Conservation (phyloP, 2,888 invertebrate genomes). For the Sinelater perroti region DNA sequence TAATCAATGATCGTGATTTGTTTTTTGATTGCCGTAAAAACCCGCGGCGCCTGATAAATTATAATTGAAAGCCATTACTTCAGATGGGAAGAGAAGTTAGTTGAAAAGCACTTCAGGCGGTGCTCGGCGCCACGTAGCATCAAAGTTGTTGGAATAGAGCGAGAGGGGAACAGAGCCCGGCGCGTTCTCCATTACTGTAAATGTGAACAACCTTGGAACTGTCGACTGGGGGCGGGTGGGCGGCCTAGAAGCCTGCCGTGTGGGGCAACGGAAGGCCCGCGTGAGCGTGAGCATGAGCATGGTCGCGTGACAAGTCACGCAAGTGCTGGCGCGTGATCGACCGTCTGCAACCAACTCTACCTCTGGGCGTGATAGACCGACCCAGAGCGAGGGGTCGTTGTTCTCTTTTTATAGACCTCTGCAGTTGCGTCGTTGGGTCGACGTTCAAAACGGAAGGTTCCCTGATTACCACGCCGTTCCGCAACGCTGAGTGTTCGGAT, state of each 20-base stretch:
- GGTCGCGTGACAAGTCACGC: not conserved
- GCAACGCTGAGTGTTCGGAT: no score
- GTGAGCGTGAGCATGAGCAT: constrained; percentile 1
- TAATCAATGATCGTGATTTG: no score
- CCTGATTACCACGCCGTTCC: no score
- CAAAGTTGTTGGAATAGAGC: not conserved
- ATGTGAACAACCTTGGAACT: constrained; percentile 12
- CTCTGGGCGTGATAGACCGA: constrained; percentile 5
- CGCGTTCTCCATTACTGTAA: not conserved
- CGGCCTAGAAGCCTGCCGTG: not conserved
- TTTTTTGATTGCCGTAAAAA: no score
- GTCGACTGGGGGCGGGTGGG: constrained; percentile 2
- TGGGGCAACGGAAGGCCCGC: not conserved
- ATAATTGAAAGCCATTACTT: not conserved
- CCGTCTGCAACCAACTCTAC: not conserved
- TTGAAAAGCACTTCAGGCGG: not conserved
- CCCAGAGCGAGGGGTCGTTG: constrained; percentile 3
- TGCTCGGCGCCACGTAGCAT: not conserved
- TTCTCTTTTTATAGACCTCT: not conserved
- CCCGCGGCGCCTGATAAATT: not conserved
- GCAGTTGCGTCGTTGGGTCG: not conserved
- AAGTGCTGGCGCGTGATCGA: constrained; percentile 1
- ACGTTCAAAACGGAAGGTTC: not conserved
- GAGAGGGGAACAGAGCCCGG: not conserved
- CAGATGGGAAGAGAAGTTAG: not conserved